Percentiles rank a stretch among this genome's conserved stretches.
Evolutionary conservation across 30 jellyfish, hydroid and myxozoan genomes (phyloP).

Genomic region (Aurelia aurita): DNA sequence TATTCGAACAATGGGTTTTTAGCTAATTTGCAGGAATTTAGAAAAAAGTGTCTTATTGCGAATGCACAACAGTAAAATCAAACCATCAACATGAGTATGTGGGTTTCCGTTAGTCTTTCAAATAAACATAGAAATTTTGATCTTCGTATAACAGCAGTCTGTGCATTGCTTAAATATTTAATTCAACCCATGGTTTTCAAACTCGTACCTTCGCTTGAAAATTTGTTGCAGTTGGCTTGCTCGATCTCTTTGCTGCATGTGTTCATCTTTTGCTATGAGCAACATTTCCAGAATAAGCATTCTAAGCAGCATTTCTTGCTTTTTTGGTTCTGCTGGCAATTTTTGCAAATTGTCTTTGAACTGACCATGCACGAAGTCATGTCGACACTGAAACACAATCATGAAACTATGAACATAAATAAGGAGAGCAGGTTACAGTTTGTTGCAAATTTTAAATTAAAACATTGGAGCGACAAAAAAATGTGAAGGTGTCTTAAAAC

Average conservation of each 20-base stretch:
- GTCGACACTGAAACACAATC: slow-evolving; percentile 56
- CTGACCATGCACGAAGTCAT: slow-evolving; percentile 64
- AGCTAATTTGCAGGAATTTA: no score
- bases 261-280: slow-evolving; percentile 52
- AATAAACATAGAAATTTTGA: no score
- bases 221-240: slow-evolving; percentile 42
- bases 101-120: no score
- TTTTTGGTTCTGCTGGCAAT: slow-evolving; percentile 25
- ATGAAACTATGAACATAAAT: background rate
- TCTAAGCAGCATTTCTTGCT: slow-evolving; percentile 58
- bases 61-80: no score
- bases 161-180: no score
- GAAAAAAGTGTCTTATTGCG: no score
- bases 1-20: no score
- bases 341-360: slow-evolving; percentile 39
- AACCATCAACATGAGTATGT: no score
- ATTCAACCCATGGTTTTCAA: no score
- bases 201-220: slow-evolving; percentile 29
- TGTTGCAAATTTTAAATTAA: background rate
- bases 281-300: slow-evolving; percentile 66
- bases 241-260: slow-evolving; percentile 21
- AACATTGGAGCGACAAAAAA: background rate
- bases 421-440: background rate
- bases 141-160: no score
- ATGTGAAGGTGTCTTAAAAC: background rate